Percentiles rank a stretch among this genome's conserved stretches.
Conservation (phyloP, 2,113 vertebrate species). For the Pedionomus torquatus region DNA sequence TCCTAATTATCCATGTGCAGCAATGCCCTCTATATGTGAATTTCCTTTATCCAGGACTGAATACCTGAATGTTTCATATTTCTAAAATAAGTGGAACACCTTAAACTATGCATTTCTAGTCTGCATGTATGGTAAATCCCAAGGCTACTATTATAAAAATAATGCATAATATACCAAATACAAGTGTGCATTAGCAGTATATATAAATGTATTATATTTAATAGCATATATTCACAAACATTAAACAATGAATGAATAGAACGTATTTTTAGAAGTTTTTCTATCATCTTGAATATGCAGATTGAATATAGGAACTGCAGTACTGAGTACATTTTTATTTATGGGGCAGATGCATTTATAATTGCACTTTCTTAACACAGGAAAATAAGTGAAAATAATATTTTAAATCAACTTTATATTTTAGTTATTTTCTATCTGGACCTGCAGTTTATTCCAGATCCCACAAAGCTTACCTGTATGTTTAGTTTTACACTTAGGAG, state of each 20-base stretch:
- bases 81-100: background rate
- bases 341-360: background rate
- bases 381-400: background rate
- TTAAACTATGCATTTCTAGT: background rate
- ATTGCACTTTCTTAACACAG: background rate
- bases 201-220: background rate
- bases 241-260: background rate
- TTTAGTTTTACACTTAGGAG: background rate
- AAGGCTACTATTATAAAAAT: background rate
- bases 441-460: background rate
- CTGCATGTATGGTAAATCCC: background rate
- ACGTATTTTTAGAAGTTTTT: background rate
- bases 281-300: background rate
- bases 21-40: background rate
- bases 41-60: background rate
- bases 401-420: background rate
- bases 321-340: background rate
- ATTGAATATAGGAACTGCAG: background rate
- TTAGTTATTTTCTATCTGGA: background rate
- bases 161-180: background rate
- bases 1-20: background rate
- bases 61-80: background rate
- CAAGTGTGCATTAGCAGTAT: background rate
- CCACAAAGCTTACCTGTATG: background rate
- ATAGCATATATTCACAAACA: background rate